phyloP scores from a whole-genome alignment of 2,797 vertebrate species.

The Zalophus californianus region DNA sequence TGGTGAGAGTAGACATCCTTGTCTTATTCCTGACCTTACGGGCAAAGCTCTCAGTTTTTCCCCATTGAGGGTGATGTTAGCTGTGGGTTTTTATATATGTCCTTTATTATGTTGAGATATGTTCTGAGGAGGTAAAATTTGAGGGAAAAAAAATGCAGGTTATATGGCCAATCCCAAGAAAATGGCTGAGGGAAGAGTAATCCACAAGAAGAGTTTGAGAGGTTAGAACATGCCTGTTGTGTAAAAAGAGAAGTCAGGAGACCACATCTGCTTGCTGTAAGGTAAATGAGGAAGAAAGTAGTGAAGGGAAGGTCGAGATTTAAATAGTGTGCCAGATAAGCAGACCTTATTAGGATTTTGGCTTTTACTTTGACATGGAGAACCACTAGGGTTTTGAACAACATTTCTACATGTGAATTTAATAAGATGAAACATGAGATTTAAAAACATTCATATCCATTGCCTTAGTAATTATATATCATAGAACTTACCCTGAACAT shows the following conservation, averaged over 20 bases:
- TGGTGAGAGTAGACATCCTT: no score
- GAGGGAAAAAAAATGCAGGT: not conserved
- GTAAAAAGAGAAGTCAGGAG: not conserved
- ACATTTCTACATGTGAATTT: not conserved
- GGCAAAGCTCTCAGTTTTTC: no score
- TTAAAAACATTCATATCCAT: slow-evolving; percentile 24
- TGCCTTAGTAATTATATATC: slow-evolving; percentile 47
- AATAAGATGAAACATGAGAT: slow-evolving; percentile 18
- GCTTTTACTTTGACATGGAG: not conserved
- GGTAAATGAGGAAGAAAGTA: not conserved
- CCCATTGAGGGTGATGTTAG: no score
- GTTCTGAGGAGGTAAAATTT: not conserved
- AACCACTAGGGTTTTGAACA: not conserved
- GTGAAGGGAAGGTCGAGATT: not conserved
- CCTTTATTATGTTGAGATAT: no score
- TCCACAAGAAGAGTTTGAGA: not conserved
- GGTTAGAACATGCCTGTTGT: not conserved
- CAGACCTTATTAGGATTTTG: not conserved
- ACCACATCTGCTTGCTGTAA: no score
- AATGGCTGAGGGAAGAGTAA: not conserved
- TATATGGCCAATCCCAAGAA: not conserved
- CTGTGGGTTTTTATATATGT: no score
- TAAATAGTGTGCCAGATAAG: not conserved
- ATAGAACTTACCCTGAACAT: slow-evolving; percentile 14
- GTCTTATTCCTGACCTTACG: no score